These are phyloP conservation scores for Coryphaenoides rupestris DNA, from an alignment of 2,113 vertebrate species.

Conservation along the genomic window DNA sequence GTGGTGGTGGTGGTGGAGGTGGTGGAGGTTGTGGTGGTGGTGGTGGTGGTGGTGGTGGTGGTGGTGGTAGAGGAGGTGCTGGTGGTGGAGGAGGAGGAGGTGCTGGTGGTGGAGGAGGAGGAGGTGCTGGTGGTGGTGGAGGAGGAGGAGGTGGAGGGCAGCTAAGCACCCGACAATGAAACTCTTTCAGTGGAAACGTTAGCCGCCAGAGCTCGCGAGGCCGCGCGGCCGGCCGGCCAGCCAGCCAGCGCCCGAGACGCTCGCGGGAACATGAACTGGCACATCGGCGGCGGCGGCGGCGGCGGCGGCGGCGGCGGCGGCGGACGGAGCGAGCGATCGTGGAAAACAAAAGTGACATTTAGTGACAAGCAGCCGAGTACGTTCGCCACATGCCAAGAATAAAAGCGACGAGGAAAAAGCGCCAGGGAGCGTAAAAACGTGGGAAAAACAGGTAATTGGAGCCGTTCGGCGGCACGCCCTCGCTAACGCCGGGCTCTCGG, in stretches of 20 bases:
- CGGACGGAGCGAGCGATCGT: constrained; percentile 56
- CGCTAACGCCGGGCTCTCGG: constrained; percentile 20
- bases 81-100: background rate
- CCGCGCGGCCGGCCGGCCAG: no score
- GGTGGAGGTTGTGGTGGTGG: background rate
- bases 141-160: background rate
- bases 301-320: constrained; percentile 64
- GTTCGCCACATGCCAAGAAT: no score
- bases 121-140: no score
- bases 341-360: constrained; percentile 50
- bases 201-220: constrained; percentile 57
- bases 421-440: constrained; percentile 8
- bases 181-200: constrained; percentile 72
- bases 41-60: constrained; percentile 13
- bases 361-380: constrained; percentile 19
- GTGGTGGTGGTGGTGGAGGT: background rate
- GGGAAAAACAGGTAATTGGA: constrained; percentile 33
- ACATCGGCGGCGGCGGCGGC: no score
- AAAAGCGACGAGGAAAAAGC: no score
- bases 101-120: constrained; percentile 18
- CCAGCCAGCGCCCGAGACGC: constrained; percentile 51
- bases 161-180: constrained; percentile 64
- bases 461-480: constrained; percentile 16
- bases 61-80: background rate
- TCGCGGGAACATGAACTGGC: no score